phyloP scores from a whole-genome alignment of 1,140 invertebrate species.

The Amphibalanus amphitrite region DNA sequence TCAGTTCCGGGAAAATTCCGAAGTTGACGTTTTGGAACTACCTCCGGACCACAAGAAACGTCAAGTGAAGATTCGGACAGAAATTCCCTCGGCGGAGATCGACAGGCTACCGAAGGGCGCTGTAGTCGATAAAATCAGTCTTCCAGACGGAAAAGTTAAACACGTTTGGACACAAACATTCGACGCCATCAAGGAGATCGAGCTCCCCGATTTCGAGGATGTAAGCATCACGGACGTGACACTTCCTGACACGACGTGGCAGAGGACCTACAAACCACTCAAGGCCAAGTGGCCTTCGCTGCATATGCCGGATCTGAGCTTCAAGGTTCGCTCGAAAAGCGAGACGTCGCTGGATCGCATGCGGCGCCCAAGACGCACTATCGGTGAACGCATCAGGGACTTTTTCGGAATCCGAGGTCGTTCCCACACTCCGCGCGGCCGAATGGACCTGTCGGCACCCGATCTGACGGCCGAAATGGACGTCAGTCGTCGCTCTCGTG shows the following conservation, averaged over 20 bases:
- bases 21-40: neutral
- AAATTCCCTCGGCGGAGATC: neutral
- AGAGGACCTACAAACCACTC: neutral
- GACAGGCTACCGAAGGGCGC: neutral
- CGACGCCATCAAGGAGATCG: neutral
- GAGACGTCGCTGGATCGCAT: neutral
- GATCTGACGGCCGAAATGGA: neutral
- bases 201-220: neutral
- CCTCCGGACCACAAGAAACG: neutral
- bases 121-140: neutral
- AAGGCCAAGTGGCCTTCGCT: neutral
- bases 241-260: neutral
- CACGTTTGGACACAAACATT: neutral
- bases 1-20: neutral
- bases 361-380: neutral
- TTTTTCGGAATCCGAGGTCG: neutral
- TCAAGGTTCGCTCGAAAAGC: neutral
- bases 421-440: neutral
- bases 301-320: neutral
- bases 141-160: neutral
- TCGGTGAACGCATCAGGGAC: neutral
- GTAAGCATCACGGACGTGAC: neutral
- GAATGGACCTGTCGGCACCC: neutral
- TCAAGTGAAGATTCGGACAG: neutral
- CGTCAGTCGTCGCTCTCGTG: neutral